A percentile compares a stretch with the other conserved stretches of the same genome.
Evolutionary conservation across 2,888 invertebrate genomes (phyloP).

Genomic region (Ochropleura leucogaster): DNA sequence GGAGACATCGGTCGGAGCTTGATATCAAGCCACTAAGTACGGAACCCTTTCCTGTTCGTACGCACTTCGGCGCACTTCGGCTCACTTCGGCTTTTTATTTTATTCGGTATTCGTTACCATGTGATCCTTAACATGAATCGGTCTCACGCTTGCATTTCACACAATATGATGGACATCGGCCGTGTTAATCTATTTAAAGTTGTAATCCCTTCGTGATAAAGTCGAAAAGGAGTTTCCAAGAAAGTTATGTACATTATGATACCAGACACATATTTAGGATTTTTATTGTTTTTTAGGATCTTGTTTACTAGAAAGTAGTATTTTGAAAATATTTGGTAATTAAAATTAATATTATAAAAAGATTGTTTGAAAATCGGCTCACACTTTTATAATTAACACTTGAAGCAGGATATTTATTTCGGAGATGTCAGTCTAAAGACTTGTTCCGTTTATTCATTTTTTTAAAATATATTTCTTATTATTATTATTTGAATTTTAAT

Average conservation of each 20-base stretch:
- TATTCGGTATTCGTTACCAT: slow-evolving; percentile 14
- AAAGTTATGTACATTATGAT: neutral
- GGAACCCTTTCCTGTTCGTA: slow-evolving; percentile 6
- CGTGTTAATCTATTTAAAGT: neutral
- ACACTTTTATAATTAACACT: too few relatives aligned
- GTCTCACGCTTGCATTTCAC: slow-evolving; percentile 42
- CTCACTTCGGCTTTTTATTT: slow-evolving; percentile 21
- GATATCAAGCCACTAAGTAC: neutral
- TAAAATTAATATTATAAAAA: too few relatives aligned
- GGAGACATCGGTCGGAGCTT: neutral
- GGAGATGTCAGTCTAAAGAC: too few relatives aligned
- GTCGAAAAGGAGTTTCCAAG: neutral
- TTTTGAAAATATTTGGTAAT: neutral
- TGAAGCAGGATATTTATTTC: too few relatives aligned
- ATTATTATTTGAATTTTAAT: too few relatives aligned
- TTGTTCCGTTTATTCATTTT: too few relatives aligned
- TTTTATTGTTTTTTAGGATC: neutral
- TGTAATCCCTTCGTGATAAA: neutral
- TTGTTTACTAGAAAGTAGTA: neutral
- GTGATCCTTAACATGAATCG: slow-evolving; percentile 12
- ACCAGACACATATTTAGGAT: neutral
- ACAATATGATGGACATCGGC: slow-evolving; percentile 1
- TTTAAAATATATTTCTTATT: too few relatives aligned
- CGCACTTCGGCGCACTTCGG: neutral
- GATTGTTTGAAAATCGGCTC: too few relatives aligned